phyloP scores from a whole-genome alignment of 2,888 invertebrate species.

The Agrenia bidenticulata region DNA sequence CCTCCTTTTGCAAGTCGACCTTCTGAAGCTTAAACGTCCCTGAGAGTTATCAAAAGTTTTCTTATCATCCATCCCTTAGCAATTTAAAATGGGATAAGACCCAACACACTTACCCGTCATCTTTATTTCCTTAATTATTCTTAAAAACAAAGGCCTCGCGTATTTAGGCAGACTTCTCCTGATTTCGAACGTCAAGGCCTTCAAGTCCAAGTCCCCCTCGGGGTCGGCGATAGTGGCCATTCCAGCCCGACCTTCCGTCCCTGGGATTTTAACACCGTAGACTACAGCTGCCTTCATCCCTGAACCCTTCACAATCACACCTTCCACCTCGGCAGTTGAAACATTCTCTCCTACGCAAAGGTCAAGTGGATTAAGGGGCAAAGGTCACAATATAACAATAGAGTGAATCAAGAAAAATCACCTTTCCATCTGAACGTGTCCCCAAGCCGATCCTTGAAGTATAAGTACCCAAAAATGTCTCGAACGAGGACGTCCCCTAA shows the following conservation, averaged over 20 bases:
- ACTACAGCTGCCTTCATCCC: conserved; percentile 85
- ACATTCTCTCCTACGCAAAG: conserved; percentile 91
- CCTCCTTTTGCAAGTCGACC: conserved; percentile 78
- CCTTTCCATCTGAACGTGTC: conserved; percentile 73
- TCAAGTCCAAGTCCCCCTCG: conserved; percentile 63
- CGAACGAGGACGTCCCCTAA: conserved; percentile 74
- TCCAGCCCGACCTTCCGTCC: conserved; percentile 82
- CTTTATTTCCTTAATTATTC: conserved; percentile 75
- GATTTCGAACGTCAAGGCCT: conserved; percentile 65
- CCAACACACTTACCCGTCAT: conserved; percentile 71
- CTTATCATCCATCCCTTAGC: not conserved
- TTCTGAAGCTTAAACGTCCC: conserved; percentile 96
- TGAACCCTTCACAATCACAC: conserved; percentile 77
- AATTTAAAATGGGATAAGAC: too few species aligned
- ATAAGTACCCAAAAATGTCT: conserved; percentile 87
- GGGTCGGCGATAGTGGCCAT: conserved; percentile 87
- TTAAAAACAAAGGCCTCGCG: conserved; percentile 84
- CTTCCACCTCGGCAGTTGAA: conserved; percentile 95
- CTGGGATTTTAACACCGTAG: conserved; percentile 86
- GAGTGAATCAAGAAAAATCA: not conserved
- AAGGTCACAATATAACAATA: not conserved
- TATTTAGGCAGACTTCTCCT: conserved; percentile 75
- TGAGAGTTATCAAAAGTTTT: conserved; percentile 55
- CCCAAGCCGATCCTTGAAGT: conserved; percentile 58
- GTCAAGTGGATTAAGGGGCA: not conserved